Percentiles rank a stretch among this genome's conserved stretches.
Evolutionary conservation across 2,113 vertebrate genomes (phyloP).

Genomic region (Protomyctophum bolini): DNA sequence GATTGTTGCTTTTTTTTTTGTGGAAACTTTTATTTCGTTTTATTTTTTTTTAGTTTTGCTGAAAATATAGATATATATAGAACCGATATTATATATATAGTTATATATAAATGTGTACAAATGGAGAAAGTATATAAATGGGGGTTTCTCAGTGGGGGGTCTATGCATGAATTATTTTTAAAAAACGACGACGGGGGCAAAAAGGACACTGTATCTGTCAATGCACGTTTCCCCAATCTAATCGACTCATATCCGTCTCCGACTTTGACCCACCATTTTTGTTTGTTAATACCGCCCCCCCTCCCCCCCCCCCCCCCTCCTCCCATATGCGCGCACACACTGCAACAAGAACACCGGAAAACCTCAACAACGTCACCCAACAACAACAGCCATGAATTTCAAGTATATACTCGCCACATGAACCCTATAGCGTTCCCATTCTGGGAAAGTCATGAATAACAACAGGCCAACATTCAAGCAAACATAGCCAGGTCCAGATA

Average conservation of each 20-base stretch:
- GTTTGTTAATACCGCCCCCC: too few species aligned
- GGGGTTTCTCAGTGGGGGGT: conserved; percentile 75
- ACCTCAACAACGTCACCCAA: background rate
- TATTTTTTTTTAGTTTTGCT: conserved; percentile 42
- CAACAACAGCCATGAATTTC: conserved; percentile 12
- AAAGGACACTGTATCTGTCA: conserved; percentile 58
- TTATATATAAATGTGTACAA: conserved; percentile 79
- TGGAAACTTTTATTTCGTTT: conserved; percentile 54
- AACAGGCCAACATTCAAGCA: too few species aligned
- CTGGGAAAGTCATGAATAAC: too few species aligned
- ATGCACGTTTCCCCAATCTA: conserved; percentile 71
- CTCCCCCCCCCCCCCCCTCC: too few species aligned
- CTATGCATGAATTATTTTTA: conserved; percentile 83
- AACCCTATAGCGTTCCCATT: too few species aligned
- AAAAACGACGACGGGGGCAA: conserved; percentile 38
- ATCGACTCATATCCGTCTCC: conserved; percentile 38
- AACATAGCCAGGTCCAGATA: too few species aligned
- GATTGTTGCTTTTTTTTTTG: conserved; percentile 61
- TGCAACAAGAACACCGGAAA: conserved; percentile 13
- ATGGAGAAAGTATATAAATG: conserved; percentile 77
- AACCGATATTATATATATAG: conserved; percentile 79
- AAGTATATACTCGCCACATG: background rate
- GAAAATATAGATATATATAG: conserved; percentile 80
- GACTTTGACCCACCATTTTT: conserved; percentile 26
- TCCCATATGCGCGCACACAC: background rate